Evolutionary conservation across 1,140 invertebrate species (phyloP), one percentile per base, ranked within the genome.

Genomic region (Harpegnathos saltator): DNA sequence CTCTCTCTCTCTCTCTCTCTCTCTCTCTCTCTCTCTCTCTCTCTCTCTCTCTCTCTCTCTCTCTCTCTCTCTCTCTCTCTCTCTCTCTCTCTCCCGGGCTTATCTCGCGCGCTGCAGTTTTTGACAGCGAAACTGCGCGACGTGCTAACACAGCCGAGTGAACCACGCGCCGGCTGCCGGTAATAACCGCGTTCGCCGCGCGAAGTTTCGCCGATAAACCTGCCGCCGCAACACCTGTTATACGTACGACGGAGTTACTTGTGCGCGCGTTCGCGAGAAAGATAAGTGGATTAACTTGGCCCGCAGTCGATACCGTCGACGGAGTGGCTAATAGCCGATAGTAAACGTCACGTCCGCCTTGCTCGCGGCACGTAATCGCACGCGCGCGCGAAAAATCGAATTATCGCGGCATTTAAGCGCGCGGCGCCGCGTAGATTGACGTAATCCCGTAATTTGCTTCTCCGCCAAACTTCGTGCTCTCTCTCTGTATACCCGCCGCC

Each of bases 211-310:
- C 85, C 85, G 81, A 80, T 88, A 87, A 75, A 84, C 82, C 75
- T 63, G 38, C 38, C 22, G 44, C 63, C 61, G 71, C 85, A 88
- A 81, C 86, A 84, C 74, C 86, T 88, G 84, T 84, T 89, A 78
- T 81, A 86, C 86, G 77, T 83, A 82, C 50, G 66, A 62, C 84
- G 82, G 85, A 89, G 71, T 89, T 88, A 81, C 82, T 88, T 73
- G 24, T 58, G 59, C 74, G 59, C 62, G 59, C 74, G 59, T 71
- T 59, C 48, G 61, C 56, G 72, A 72, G 54, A 88, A 74, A 87
- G 61, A 86, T 90, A 90, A 90, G 89, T 89, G 85, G 88, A 90
- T 90, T 90, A 89, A 89, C 86, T 88, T 88, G 72, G 54, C 81
- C n/a, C 62, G 80, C 72, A 66, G 85, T 22, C 68, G 73, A 87